Evolutionary conservation across 1,140 invertebrate species (phyloP), one percentile per base, ranked within the genome.

Genomic region (Lethrus apterus): DNA sequence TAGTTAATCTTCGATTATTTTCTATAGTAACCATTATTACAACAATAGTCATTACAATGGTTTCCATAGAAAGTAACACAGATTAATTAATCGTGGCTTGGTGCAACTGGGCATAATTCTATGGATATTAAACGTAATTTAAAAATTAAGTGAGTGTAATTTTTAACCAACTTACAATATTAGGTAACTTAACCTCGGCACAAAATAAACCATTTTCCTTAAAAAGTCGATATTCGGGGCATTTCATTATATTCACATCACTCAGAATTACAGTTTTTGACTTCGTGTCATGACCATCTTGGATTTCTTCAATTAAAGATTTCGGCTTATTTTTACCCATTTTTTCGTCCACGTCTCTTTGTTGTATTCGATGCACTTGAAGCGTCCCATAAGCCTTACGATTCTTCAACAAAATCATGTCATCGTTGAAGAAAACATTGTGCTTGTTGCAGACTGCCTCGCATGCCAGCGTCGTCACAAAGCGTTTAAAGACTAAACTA

Each of bases 391-490:
- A 76, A 31, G 68, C 72, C 56, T 79, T 79, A 35, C 73, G 69
- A 64, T 81, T 77, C 48, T 73, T 75, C 19, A 81, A 59, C 14
- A 77, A 68, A 8, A 75, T 72, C 21, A 68, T 73, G 29, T 75
- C 80, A 53, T 76, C 70, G 20, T 79, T 75, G 13, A 86, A 63
- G 55, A 76, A 68, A 43, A 84, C 68, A 44, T 79, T 76, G 59
- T 84, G 84, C 69, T 90, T 92, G 51, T 82, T 74, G 55, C 80
- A 76, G 1, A 86, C 53, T 0, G 79, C 87, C 63, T 89, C 86
- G 65, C 87, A 75, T 1, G 80, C 75, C 7, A 88, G 73, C 29
- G 80, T 78, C 2, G 89, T 57, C 47, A 91, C 80, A 62, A 91
- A 90, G 48, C 77, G 76, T 54, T 79, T 76, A 50, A 89, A 88